These are phyloP conservation scores for Cossypha heuglini DNA, from an alignment of 2,797 vertebrate species.

Conservation along the genomic window DNA sequence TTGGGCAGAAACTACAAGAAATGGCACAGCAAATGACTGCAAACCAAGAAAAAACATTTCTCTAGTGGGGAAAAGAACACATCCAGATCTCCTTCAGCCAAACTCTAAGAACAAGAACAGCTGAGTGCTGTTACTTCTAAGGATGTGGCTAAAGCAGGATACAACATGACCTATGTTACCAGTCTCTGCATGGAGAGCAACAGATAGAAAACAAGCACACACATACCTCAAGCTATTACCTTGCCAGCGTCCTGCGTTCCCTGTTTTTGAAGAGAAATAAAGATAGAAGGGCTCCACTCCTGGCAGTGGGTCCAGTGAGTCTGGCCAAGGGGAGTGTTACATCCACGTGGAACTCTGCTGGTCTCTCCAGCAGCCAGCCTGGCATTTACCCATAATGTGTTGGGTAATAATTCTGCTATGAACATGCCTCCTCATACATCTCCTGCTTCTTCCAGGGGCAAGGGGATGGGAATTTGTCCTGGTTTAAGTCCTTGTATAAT, in stretches of 20 bases:
- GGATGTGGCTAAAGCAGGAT: background rate
- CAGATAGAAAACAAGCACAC: background rate
- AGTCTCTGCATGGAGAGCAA: background rate
- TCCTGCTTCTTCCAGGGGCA: background rate
- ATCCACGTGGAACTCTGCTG: fast-evolving
- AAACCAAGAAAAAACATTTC: background rate
- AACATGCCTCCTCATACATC: fast-evolving
- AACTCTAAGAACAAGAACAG: background rate
- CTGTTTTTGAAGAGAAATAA: background rate
- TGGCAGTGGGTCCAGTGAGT: background rate
- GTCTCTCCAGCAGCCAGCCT: background rate
- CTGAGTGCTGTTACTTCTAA: background rate
- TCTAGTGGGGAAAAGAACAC: background rate
- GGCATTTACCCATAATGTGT: fast-evolving
- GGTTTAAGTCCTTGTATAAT: background rate
- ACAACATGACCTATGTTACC: fast-evolving
- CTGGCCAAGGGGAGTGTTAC: background rate
- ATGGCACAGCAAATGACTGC: background rate
- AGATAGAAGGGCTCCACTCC: background rate
- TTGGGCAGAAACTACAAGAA: background rate
- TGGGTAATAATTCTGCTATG: background rate
- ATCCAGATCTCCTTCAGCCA: background rate
- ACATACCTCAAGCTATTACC: background rate
- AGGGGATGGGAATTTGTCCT: background rate
- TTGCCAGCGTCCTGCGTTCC: background rate